Percentiles rank a stretch among this genome's conserved stretches.
phyloP scores from a whole-genome alignment of 2,797 vertebrate genomes.

The Acanthornis magna region DNA sequence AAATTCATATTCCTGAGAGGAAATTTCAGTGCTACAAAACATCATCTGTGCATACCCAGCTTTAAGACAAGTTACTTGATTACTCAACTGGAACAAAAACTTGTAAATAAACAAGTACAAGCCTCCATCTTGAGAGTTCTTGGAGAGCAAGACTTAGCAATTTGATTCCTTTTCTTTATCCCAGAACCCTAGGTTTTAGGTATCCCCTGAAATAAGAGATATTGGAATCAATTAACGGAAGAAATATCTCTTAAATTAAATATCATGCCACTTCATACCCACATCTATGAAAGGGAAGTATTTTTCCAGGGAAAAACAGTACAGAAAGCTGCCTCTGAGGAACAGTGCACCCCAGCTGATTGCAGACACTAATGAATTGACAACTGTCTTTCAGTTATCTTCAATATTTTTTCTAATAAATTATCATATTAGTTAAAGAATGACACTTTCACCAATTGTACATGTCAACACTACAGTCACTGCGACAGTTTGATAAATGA shows the following conservation, averaged over 20 bases:
- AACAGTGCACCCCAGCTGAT: background rate
- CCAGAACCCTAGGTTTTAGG: background rate
- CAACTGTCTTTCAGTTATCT: background rate
- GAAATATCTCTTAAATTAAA: background rate
- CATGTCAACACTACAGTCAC: background rate
- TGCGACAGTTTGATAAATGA: background rate
- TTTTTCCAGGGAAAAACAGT: background rate
- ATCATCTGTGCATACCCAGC: background rate
- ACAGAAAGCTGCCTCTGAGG: background rate
- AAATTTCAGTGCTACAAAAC: background rate
- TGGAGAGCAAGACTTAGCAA: background rate
- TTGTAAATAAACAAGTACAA: background rate
- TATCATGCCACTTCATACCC: background rate
- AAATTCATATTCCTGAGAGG: background rate
- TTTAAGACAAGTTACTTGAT: background rate
- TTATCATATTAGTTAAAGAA: background rate
- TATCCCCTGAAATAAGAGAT: background rate
- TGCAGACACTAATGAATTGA: background rate
- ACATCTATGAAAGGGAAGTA: rapidly evolving
- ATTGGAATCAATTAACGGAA: background rate
- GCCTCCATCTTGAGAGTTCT: background rate
- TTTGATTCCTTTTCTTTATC: background rate
- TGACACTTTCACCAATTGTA: background rate
- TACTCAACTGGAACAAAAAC: background rate
- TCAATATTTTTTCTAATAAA: background rate